Base-by-base conservation (phyloP, 2,888 invertebrate species). In the Gortyna flavago region DNA sequence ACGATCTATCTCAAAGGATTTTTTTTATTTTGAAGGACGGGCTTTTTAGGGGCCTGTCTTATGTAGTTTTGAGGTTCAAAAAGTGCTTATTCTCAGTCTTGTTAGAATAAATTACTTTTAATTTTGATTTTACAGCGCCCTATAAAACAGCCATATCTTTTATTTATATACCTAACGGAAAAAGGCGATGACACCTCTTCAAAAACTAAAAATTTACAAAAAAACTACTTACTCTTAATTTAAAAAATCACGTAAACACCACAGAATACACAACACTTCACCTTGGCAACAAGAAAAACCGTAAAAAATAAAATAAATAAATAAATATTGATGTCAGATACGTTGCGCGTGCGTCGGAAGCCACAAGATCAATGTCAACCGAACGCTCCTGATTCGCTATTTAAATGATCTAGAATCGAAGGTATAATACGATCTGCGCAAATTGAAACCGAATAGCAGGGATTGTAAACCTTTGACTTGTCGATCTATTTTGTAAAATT, bases 351-450 rank as follows among this genome's bases (percentile, higher is more conserved):
- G 90, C 92, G 91, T 72, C 89, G 92, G 89, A 89, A 78, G 87
- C 89, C 88, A 86, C 89, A 89, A 90, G 93, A 93, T 93, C 95
- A 96, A 95, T 96, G 96, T 95, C 95, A 95, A 93, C 91, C 88
- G 72, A 91, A 85, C 88, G 92, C 90, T 91, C 91, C 93, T 93
- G 95, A 93, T 94, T 93, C 94, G 94, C 94, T 96, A 96, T 96
- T 95, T 96, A 96, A 96, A 94, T 96, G 95, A 94, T 93, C 95
- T 94, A 94, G 93, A 93, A 94, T 90, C 92, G 91, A 90, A 92
- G 83, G 85, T 87, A 90, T 92, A 93, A 93, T 92, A 91, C 90
- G 93, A 92, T 93, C 89, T 89, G 78, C 35, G 76, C 67, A 80
- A 83, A 83, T 84, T 83, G 87, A 88, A 85, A 87, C 78, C 74